A percentile compares a stretch with the other conserved stretches of the same genome.
Conservation (phyloP, 2,113 vertebrate genomes). For the Pomatostomus ruficeps region DNA sequence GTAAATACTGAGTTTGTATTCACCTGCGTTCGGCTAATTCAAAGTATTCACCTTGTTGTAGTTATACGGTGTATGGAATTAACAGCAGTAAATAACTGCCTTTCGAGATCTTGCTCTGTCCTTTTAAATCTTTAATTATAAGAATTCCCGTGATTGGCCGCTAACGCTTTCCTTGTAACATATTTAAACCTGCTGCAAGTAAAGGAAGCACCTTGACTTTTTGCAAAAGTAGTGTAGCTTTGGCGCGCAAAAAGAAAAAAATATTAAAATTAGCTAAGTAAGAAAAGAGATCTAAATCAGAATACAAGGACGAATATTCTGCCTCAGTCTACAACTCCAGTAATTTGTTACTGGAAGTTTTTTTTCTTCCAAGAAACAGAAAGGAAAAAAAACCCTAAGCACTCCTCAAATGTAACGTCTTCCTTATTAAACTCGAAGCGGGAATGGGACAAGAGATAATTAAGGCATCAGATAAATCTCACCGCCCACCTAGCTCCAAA, state of each 20-base stretch:
- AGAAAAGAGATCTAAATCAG: not conserved
- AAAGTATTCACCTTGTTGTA: slow-evolving; percentile 3
- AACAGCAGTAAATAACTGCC: not conserved
- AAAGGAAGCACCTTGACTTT: not conserved
- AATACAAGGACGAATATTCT: not conserved
- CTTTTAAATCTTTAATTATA: not conserved
- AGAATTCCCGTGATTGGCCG: not conserved
- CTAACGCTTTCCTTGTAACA: not conserved
- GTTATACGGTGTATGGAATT: not conserved
- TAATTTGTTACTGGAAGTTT: not conserved
- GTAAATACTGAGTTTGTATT: not conserved
- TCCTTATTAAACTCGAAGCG: not conserved
- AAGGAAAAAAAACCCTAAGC: not conserved
- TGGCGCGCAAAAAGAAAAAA: not conserved
- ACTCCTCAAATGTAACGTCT: not conserved
- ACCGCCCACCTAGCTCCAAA: not conserved
- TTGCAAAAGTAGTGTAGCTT: not conserved
- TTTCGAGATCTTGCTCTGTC: not conserved
- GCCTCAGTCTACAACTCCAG: not conserved
- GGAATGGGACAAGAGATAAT: not conserved
- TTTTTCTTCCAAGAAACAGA: not conserved
- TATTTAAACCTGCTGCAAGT: not conserved
- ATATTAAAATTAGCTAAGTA: not conserved
- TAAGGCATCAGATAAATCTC: not conserved
- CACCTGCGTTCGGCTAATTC: not conserved